These are phyloP conservation scores for Cerastis rubricosa DNA, from an alignment of 2,888 invertebrate species.

Conservation along the genomic window DNA sequence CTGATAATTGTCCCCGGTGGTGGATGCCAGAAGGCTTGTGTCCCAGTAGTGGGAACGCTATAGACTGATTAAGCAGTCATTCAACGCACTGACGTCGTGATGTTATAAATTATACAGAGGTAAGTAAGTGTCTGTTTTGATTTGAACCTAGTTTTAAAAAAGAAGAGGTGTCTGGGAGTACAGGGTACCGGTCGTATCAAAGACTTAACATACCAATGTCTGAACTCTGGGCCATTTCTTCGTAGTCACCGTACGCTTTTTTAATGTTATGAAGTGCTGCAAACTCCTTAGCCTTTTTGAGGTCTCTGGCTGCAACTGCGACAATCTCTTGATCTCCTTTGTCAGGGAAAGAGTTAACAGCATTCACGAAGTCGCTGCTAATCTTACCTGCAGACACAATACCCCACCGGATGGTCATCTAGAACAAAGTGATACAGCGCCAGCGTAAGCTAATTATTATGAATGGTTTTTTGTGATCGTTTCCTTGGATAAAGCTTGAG, in stretches of 20 bases:
- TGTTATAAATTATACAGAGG: not conserved
- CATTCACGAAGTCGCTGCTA: constrained; percentile 95
- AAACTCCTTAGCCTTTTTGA: constrained; percentile 93
- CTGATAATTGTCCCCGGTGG: too few relatives aligned
- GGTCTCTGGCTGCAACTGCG: constrained; percentile 94
- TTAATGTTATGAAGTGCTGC: constrained; percentile 93
- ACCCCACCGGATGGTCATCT: constrained; percentile 94
- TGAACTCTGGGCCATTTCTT: constrained; percentile 92
- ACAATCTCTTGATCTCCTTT: constrained; percentile 92
- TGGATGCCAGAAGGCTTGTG: too few relatives aligned
- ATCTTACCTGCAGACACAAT: constrained; percentile 96
- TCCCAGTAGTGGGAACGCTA: too few relatives aligned
- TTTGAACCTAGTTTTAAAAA: not conserved
- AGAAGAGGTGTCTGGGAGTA: not conserved
- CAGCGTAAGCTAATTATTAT: not conserved
- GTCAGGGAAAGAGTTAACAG: constrained; percentile 91
- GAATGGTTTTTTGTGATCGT: not conserved
- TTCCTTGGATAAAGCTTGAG: not conserved
- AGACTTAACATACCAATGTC: constrained; percentile 92
- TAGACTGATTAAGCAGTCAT: too few relatives aligned
- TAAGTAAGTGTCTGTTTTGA: not conserved
- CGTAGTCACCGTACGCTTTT: constrained; percentile 93
- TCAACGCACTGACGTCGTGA: too few relatives aligned
- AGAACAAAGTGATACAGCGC: constrained; percentile 12
- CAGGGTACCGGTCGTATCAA: not conserved